These are phyloP conservation scores for Cheilosia impressa DNA, from an alignment of 2,888 invertebrate species.

Conservation along the genomic window DNA sequence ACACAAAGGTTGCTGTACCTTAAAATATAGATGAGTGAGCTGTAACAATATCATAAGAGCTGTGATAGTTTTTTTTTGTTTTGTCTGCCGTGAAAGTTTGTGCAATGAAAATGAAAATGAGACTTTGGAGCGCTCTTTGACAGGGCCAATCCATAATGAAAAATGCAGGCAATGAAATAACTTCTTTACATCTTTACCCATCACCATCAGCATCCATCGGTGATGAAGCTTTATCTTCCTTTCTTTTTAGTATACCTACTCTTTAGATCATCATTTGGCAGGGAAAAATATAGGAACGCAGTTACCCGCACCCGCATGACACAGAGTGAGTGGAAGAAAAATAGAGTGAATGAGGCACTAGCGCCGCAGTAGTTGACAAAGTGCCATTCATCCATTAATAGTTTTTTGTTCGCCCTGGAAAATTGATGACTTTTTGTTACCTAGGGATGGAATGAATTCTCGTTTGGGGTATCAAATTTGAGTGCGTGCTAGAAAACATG, in stretches of 20 bases:
- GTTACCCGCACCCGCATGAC: neutral
- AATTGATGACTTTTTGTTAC: constrained; percentile 30
- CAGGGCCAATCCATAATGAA: constrained; percentile 74
- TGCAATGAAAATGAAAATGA: constrained; percentile 63
- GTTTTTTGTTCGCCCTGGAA: constrained; percentile 1
- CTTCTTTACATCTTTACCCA: constrained; percentile 61
- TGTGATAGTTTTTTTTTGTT: constrained; percentile 54
- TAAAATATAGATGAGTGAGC: constrained; percentile 54
- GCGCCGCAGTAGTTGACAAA: constrained; percentile 67
- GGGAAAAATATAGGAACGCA: constrained; percentile 3
- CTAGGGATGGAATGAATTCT: constrained; percentile 39
- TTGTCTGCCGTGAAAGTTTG: constrained; percentile 37
- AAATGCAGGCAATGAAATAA: constrained; percentile 68
- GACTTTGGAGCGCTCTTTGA: constrained; percentile 59
- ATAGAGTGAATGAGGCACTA: constrained; percentile 24
- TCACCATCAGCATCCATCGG: constrained; percentile 35
- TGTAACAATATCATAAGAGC: constrained; percentile 66
- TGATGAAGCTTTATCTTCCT: constrained; percentile 64
- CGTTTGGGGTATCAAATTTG: constrained; percentile 18
- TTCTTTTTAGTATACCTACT: constrained; percentile 25
- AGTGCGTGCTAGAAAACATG: constrained; percentile 14
- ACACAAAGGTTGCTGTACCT: constrained; percentile 67
- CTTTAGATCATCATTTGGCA: constrained; percentile 36
- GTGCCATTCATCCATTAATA: constrained; percentile 69
- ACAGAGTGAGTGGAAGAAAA: neutral